A percentile compares a stretch with the other conserved stretches of the same genome.
These are phyloP conservation scores for Dolichoris vasculosae DNA, from an alignment of 1,140 invertebrate genomes.

Conservation along the genomic window DNA sequence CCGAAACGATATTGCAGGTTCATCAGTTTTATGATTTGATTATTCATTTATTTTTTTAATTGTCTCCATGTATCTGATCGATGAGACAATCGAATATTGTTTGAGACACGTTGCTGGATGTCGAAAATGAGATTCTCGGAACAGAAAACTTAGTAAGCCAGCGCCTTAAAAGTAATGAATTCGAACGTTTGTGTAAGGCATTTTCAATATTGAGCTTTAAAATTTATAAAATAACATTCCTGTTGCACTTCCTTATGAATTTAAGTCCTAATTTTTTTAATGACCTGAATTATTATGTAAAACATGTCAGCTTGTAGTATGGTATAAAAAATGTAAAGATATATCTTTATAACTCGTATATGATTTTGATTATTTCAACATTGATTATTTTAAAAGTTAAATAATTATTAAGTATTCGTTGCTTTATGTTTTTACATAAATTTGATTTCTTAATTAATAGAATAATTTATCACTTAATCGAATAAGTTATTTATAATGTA, in stretches of 20 bases:
- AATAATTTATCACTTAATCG: too few species aligned
- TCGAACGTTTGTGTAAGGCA: background rate
- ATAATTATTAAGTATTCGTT: too few species aligned
- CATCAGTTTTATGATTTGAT: slow-evolving; percentile 50
- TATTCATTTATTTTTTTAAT: slow-evolving; percentile 43
- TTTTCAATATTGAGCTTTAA: background rate
- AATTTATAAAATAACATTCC: slow-evolving; percentile 39
- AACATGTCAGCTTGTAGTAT: too few species aligned
- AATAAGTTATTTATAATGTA: too few species aligned
- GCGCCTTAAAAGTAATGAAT: slow-evolving; percentile 10
- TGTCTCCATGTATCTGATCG: slow-evolving; percentile 24
- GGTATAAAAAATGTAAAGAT: too few species aligned
- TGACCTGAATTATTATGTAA: too few species aligned
- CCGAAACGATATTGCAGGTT: slow-evolving; percentile 41
- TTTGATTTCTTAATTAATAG: too few species aligned
- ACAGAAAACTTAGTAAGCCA: slow-evolving; percentile 28
- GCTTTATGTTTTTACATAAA: too few species aligned
- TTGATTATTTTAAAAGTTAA: too few species aligned
- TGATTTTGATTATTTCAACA: too few species aligned
- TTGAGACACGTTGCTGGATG: slow-evolving; percentile 28
- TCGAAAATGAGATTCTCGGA: slow-evolving; percentile 50
- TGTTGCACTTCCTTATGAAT: slow-evolving; percentile 5
- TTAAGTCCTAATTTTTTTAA: background rate
- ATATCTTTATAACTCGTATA: too few species aligned
- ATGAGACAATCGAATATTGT: slow-evolving; percentile 50